Conservation (phyloP, 2,113 vertebrate genomes). For the Pardalotus punctatus region DNA sequence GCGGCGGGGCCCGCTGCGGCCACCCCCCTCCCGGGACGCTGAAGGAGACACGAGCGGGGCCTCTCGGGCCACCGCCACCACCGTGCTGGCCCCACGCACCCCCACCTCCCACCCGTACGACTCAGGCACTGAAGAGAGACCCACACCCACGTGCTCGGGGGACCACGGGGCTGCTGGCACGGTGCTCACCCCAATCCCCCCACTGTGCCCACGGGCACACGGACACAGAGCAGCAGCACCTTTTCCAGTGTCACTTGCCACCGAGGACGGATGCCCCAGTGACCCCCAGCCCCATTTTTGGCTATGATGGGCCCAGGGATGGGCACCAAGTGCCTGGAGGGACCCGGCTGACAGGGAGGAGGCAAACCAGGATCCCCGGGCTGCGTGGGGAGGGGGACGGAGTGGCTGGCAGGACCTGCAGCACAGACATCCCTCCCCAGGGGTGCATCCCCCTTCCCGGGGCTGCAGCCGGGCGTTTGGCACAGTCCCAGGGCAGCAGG, state of each 20-base stretch:
- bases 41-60: not conserved
- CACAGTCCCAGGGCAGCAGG: not conserved
- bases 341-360: not conserved
- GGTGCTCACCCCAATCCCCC: accelerated
- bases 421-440: not conserved
- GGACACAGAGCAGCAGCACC: not conserved
- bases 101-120: not conserved
- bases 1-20: accelerated
- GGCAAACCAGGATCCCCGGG: not conserved
- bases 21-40: accelerated
- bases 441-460: not conserved
- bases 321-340: not conserved
- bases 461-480: not conserved
- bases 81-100: not conserved
- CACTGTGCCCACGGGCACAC: accelerated
- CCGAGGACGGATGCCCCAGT: not conserved
- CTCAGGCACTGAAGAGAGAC: conserved; percentile 47
- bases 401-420: not conserved
- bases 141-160: not conserved
- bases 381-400: not conserved
- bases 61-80: not conserved
- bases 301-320: not conserved
- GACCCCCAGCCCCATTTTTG: not conserved
- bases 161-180: not conserved
- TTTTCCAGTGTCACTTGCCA: not conserved